Percentiles rank a stretch among this genome's conserved stretches.
phyloP scores from a whole-genome alignment of 2,888 invertebrate species.

The Ditylenchus weischeri region DNA sequence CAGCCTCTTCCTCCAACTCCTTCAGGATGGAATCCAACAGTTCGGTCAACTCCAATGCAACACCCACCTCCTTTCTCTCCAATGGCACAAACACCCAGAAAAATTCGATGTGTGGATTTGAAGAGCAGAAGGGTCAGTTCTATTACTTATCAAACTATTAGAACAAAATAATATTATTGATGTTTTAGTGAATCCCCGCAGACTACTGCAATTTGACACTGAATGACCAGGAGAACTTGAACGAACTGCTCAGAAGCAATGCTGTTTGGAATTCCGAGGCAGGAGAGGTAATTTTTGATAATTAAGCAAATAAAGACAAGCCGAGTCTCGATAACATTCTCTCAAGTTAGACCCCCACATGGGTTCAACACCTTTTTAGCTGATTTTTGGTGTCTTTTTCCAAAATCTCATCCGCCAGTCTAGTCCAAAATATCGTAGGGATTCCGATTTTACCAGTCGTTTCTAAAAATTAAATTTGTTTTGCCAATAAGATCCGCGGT shows the following conservation, averaged over 20 bases:
- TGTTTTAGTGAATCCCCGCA: conserved; percentile 1
- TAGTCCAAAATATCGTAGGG: too few relatives aligned
- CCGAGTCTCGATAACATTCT: too few relatives aligned
- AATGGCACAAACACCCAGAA: neutral
- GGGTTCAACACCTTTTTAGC: too few relatives aligned
- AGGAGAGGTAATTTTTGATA: conserved; percentile 1
- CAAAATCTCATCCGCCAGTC: too few relatives aligned
- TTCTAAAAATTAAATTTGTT: too few relatives aligned
- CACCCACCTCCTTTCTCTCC: neutral
- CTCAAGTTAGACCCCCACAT: too few relatives aligned
- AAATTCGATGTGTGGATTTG: neutral
- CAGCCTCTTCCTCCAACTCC: conserved; percentile 4
- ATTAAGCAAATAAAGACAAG: too few relatives aligned
- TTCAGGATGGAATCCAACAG: too few relatives aligned
- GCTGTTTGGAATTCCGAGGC: conserved; percentile 17
- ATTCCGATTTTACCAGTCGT: too few relatives aligned
- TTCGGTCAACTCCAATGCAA: neutral
- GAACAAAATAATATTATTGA: too few relatives aligned
- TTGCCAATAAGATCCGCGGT: too few relatives aligned
- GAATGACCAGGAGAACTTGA: conserved; percentile 12
- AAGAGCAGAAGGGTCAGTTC: neutral
- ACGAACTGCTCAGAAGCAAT: conserved; percentile 15
- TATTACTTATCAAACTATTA: neutral
- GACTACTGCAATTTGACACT: conserved; percentile 14
- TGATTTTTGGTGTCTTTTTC: too few relatives aligned